phyloP scores from a whole-genome alignment of 1,140 invertebrate genomes.

The Uloborus diversus region DNA sequence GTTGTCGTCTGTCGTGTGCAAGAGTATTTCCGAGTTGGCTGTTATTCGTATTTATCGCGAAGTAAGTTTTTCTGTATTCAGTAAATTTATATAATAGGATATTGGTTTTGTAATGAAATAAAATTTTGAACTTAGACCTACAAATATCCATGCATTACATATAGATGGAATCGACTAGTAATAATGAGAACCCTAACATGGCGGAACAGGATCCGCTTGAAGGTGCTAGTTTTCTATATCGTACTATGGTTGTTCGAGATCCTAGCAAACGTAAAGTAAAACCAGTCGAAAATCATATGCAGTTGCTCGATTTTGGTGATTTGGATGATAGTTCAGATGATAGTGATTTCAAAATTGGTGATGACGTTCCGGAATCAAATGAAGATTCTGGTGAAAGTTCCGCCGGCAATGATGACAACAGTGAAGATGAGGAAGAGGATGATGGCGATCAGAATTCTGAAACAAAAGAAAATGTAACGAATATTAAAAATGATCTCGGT shows the following conservation, averaged over 20 bases:
- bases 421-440: slow-evolving; percentile 49
- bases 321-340: slow-evolving; percentile 92
- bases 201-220: slow-evolving; percentile 50
- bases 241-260: slow-evolving; percentile 78
- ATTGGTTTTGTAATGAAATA: no score
- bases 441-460: slow-evolving; percentile 32
- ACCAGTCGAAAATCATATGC: slow-evolving; percentile 71
- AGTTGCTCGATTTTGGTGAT: slow-evolving; percentile 81
- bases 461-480: slow-evolving; percentile 1
- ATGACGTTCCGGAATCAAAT: slow-evolving; percentile 71
- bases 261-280: slow-evolving; percentile 87
- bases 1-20: no score
- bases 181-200: slow-evolving; percentile 47
- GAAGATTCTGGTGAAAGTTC: slow-evolving; percentile 53
- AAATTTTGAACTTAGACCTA: no score
- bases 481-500: not conserved
- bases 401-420: slow-evolving; percentile 55
- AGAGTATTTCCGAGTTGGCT: no score
- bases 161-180: slow-evolving; percentile 41
- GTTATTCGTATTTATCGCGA: no score
- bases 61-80: slow-evolving; percentile 25
- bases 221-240: slow-evolving; percentile 46
- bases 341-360: slow-evolving; percentile 92
- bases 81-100: no score
- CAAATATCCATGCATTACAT: no score